Conservation (phyloP, 1,140 invertebrate genomes). For the Drosophila erecta region DNA sequence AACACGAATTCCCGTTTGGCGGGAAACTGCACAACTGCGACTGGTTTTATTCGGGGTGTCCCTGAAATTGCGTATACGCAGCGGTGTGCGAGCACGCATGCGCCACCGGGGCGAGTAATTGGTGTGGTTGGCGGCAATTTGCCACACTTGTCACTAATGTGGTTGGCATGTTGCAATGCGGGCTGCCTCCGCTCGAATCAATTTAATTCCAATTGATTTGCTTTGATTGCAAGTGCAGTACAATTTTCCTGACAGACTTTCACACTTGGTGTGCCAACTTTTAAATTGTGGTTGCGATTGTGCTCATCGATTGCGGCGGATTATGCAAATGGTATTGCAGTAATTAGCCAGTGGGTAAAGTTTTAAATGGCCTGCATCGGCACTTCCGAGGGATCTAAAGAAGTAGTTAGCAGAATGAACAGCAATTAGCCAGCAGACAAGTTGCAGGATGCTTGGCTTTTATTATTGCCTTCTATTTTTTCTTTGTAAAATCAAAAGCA, state of each 20-base stretch:
- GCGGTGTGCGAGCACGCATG: constrained; percentile 40
- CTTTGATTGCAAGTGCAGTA: constrained; percentile 28
- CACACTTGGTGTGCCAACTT: constrained; percentile 52
- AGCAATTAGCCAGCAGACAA: constrained; percentile 19
- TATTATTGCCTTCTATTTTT: neutral
- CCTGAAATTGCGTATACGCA: constrained; percentile 68
- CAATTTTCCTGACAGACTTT: constrained; percentile 58
- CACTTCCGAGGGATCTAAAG: neutral
- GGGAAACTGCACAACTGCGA: constrained; percentile 48
- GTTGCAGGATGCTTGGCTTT: neutral
- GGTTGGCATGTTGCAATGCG: constrained; percentile 51
- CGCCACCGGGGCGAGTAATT: constrained; percentile 44
- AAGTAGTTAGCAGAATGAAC: constrained; percentile 2
- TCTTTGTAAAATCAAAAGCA: neutral
- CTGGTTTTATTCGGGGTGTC: constrained; percentile 58
- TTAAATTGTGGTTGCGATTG: constrained; percentile 45
- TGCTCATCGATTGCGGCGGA: constrained; percentile 52
- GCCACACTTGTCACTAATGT: constrained; percentile 62
- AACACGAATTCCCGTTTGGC: constrained; percentile 31
- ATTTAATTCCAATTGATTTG: constrained; percentile 62
- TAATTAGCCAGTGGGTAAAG: constrained; percentile 34
- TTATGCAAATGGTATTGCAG: constrained; percentile 59
- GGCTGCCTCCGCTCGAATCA: constrained; percentile 32
- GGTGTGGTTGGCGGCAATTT: constrained; percentile 29
- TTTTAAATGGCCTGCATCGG: constrained; percentile 9